A percentile compares a stretch with the other conserved stretches of the same genome.
Evolutionary conservation across 2,797 vertebrate species (phyloP).

Genomic region (Macropus fuliginosus): DNA sequence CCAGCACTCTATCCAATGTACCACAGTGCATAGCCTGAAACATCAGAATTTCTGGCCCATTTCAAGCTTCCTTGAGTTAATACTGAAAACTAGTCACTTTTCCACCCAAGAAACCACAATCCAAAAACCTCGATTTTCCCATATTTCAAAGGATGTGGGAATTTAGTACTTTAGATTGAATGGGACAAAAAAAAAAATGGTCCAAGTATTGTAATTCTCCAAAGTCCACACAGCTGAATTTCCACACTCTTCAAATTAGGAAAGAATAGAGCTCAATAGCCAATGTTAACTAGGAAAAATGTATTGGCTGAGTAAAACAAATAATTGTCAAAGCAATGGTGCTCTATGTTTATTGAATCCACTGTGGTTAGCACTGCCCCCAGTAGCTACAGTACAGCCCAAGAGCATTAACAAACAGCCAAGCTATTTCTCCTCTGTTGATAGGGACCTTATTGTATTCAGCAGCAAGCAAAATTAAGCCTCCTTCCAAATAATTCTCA

Average conservation of each 20-base stretch:
- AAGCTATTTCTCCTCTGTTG: constrained; percentile 78
- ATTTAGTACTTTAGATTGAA: constrained; percentile 11
- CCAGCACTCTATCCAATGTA: neutral
- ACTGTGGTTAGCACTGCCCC: constrained; percentile 57
- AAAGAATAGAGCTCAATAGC: constrained; percentile 60
- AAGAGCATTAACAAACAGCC: constrained; percentile 77
- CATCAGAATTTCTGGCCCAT: constrained; percentile 64
- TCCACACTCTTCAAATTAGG: constrained; percentile 61
- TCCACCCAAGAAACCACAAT: constrained; percentile 21
- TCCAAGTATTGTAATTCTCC: neutral
- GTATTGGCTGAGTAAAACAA: constrained; percentile 76
- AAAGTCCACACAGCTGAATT: constrained; percentile 40
- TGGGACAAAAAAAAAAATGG: neutral
- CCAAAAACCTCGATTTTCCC: constrained; percentile 36
- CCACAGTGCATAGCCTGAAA: constrained; percentile 6
- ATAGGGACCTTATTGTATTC: constrained; percentile 83
- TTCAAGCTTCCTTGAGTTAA: constrained; percentile 49
- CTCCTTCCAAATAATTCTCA: constrained; percentile 85
- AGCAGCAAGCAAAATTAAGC: constrained; percentile 86
- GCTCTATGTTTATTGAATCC: constrained; percentile 69
- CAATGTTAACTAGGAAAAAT: constrained; percentile 64
- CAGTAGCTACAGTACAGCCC: constrained; percentile 61
- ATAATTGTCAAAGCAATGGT: constrained; percentile 62
- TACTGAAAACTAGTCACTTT: constrained; percentile 44
- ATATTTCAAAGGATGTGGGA: constrained; percentile 19